Evolutionary conservation across 2,888 invertebrate species (phyloP).

Genomic region (Hemicrepidius hirtus): DNA sequence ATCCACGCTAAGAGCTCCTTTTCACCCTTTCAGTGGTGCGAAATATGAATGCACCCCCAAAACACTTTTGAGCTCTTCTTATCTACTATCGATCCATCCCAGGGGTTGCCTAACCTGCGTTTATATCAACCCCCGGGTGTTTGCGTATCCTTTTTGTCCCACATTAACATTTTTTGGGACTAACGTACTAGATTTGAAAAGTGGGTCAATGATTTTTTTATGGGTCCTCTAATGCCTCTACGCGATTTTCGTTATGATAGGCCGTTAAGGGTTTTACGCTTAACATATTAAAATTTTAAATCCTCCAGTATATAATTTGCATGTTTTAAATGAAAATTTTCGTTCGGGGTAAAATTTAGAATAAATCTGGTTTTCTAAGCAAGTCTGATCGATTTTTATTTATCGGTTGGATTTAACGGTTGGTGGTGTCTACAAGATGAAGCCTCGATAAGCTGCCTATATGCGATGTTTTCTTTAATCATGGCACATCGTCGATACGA

Average conservation of each 20-base stretch:
- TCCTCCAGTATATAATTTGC: background rate
- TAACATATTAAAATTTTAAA: slow-evolving; percentile 15
- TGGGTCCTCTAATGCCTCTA: slow-evolving; percentile 11
- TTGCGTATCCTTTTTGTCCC: slow-evolving; percentile 29
- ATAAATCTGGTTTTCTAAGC: background rate
- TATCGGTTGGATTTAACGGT: background rate
- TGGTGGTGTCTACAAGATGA: slow-evolving; percentile 13
- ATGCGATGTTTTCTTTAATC: slow-evolving; percentile 28
- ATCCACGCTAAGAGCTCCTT: slow-evolving; percentile 18
- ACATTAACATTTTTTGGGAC: slow-evolving; percentile 33
- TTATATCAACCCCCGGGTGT: slow-evolving; percentile 40
- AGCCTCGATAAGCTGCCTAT: slow-evolving; percentile 16
- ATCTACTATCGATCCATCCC: slow-evolving; percentile 50
- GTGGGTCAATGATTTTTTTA: slow-evolving; percentile 23
- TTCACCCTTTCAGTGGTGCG: slow-evolving; percentile 23
- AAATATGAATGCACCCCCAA: slow-evolving; percentile 41
- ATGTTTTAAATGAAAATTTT: background rate
- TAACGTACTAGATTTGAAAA: slow-evolving; percentile 12
- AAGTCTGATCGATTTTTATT: slow-evolving; percentile 5
- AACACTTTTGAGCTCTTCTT: slow-evolving; percentile 50
- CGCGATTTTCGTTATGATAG: slow-evolving; percentile 4
- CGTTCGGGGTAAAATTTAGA: background rate
- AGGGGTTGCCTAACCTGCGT: slow-evolving; percentile 44
- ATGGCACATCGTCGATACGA: slow-evolving; percentile 17
- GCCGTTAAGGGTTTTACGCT: slow-evolving; percentile 8